Evolutionary conservation across 2,888 invertebrate genomes (phyloP).

Genomic region (Carcina quercana): DNA sequence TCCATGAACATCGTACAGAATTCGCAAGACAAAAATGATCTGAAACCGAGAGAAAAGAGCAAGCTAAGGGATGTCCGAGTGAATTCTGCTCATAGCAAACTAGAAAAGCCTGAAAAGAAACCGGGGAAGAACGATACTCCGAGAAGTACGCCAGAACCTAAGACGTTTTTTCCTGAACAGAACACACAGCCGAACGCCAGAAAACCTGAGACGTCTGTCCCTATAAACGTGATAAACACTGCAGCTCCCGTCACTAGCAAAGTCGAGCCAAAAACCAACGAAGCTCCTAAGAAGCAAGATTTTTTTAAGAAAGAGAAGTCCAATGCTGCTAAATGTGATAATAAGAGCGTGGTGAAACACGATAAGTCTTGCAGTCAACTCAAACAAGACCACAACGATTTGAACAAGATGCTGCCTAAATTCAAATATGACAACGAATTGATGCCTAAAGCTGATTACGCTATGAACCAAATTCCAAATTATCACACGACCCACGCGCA

Average conservation of each 20-base stretch:
- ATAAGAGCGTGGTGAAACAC: conserved; percentile 56
- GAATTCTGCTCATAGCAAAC: conserved; percentile 64
- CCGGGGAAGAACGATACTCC: conserved; percentile 50
- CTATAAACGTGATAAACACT: conserved; percentile 63
- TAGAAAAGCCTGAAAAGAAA: conserved; percentile 62
- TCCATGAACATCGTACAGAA: conserved; percentile 50
- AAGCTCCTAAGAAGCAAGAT: conserved; percentile 66
- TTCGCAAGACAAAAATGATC: conserved; percentile 49
- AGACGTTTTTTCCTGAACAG: conserved; percentile 66
- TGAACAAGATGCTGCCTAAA: conserved; percentile 71
- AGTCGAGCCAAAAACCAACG: conserved; percentile 49
- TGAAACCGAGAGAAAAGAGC: conserved; percentile 60
- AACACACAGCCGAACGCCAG: conserved; percentile 26
- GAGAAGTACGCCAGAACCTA: conserved; percentile 58
- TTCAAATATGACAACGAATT: conserved; percentile 70
- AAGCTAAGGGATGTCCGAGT: conserved; percentile 63
- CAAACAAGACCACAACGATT: conserved; percentile 62
- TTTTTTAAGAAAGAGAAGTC: conserved; percentile 70
- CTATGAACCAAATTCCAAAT: conserved; percentile 79
- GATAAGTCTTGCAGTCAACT: conserved; percentile 54
- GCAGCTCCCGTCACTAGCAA: conserved; percentile 48
- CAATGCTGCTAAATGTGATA: conserved; percentile 46
- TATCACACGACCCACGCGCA: conserved; percentile 77
- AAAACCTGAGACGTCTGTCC: conserved; percentile 62
- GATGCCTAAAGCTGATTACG: conserved; percentile 75